Percentiles rank a stretch among this genome's conserved stretches.
phyloP scores from a whole-genome alignment of 2,888 invertebrate species.

The Lasioglossum zephyrum region DNA sequence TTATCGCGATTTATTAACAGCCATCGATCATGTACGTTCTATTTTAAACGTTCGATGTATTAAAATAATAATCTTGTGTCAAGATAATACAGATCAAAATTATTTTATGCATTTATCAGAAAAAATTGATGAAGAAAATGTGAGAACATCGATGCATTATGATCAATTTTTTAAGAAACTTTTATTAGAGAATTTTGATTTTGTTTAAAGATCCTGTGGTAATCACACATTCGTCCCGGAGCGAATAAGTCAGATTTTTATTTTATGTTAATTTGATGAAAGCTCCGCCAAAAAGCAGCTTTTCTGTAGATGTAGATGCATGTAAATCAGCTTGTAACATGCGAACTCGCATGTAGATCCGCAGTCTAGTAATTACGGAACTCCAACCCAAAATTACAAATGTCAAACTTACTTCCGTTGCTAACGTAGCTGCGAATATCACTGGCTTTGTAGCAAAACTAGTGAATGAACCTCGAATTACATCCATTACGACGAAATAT shows the following conservation, averaged over 20 bases:
- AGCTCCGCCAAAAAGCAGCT: background rate
- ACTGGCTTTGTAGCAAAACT: background rate
- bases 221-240: background rate
- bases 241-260: background rate
- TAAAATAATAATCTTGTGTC: no score
- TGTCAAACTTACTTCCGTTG: background rate
- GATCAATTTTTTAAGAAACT: no score
- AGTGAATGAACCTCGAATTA: background rate
- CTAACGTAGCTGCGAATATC: background rate
- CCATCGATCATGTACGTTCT: no score
- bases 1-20: no score
- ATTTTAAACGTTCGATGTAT: no score
- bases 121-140: background rate
- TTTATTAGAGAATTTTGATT: no score
- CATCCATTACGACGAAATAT: background rate
- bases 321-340: constrained; percentile 2
- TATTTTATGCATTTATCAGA: background rate
- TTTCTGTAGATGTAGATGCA: background rate
- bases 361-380: background rate
- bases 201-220: no score
- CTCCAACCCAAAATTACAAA: background rate
- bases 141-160: no score
- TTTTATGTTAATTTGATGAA: background rate
- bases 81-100: no score
- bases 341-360: background rate